Conservation (phyloP, 2,113 vertebrate genomes). For the Loxodonta africana region DNA sequence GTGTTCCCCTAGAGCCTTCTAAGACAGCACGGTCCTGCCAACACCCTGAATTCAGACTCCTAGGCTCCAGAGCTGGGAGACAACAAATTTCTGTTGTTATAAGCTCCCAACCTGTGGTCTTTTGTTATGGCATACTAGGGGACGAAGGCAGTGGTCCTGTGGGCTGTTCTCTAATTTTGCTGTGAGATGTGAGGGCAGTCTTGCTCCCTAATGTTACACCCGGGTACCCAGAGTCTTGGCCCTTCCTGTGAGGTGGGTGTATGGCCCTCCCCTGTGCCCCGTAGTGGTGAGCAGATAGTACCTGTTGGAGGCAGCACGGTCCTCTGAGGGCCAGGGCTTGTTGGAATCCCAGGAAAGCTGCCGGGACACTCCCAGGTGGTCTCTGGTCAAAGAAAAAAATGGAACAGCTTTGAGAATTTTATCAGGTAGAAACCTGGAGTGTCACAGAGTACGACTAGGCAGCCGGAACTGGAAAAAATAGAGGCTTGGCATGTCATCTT, state of each 20-base stretch:
- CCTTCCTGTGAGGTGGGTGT: not conserved
- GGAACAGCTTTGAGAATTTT: constrained; percentile 63
- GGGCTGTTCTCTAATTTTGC: not conserved
- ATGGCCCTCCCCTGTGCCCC: not conserved
- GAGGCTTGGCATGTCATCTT: not conserved
- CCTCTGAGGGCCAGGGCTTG: constrained; percentile 92
- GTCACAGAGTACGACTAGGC: not conserved
- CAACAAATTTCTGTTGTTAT: not conserved
- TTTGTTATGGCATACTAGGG: not conserved
- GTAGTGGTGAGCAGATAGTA: constrained; percentile 73
- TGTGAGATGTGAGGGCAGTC: not conserved
- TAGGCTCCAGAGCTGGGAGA: not conserved
- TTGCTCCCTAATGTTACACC: not conserved
- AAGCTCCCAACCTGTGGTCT: not conserved
- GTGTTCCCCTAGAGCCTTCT: not conserved
- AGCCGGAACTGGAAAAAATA: too few relatives aligned
- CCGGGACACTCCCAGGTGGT: constrained; percentile 98
- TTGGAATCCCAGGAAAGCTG: constrained; percentile 91
- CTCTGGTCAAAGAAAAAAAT: constrained; percentile 88
- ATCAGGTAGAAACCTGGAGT: not conserved
- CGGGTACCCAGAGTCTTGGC: not conserved
- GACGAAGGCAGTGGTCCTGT: too few relatives aligned
- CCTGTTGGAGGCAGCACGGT: constrained; percentile 94
- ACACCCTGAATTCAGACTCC: not conserved
- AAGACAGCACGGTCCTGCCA: not conserved